phyloP scores from a whole-genome alignment of 2,888 invertebrate species.

The Pterobdella sp. region DNA sequence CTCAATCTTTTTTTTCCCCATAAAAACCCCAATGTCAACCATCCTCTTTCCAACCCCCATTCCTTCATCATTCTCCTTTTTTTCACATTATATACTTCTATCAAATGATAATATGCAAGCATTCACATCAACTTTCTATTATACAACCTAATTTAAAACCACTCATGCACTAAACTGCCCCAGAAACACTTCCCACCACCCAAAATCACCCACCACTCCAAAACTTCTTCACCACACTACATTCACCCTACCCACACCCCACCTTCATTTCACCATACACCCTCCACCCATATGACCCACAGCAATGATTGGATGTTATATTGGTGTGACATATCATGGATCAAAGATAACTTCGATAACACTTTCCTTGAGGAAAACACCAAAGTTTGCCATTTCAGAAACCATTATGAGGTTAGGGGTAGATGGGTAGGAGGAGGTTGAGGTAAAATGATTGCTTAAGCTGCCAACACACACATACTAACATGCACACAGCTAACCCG shows the following conservation, averaged over 20 bases:
- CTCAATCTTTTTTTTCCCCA: neutral
- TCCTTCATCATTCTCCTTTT: too few relatives aligned
- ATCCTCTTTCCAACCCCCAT: neutral
- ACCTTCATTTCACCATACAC: neutral
- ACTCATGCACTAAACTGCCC: too few relatives aligned
- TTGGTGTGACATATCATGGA: conserved; percentile 59
- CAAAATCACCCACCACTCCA: neutral
- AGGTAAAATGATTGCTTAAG: too few relatives aligned
- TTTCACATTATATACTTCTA: too few relatives aligned
- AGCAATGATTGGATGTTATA: conserved; percentile 57
- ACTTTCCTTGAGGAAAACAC: conserved; percentile 54
- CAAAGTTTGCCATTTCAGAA: conserved; percentile 59
- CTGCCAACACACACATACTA: too few relatives aligned
- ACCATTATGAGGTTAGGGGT: conserved; percentile 58
- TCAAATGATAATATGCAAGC: too few relatives aligned
- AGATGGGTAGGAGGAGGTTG: too few relatives aligned
- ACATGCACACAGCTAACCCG: conserved; percentile 53
- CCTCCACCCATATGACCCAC: neutral
- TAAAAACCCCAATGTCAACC: neutral
- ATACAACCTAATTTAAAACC: too few relatives aligned
- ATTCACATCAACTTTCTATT: neutral
- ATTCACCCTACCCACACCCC: neutral
- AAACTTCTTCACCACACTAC: neutral
- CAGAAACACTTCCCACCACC: neutral
- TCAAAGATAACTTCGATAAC: conserved; percentile 53